phyloP scores from a whole-genome alignment of 2,797 vertebrate species.

The Helicolenus hilgendorfi region DNA sequence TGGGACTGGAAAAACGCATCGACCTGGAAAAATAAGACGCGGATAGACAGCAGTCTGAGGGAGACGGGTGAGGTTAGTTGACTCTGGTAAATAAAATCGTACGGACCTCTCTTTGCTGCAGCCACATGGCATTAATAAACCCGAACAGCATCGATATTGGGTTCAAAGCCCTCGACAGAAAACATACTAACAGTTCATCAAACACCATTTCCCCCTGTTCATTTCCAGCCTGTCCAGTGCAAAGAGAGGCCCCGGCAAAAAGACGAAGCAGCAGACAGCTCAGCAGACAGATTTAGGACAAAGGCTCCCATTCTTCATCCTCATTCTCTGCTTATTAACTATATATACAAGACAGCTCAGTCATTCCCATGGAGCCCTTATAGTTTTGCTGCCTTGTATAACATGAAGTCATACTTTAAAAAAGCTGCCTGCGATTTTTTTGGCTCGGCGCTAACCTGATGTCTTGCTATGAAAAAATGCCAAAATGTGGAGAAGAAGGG shows the following conservation, averaged over 20 bases:
- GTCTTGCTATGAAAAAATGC: constrained; percentile 52
- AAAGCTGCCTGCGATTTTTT: constrained; percentile 59
- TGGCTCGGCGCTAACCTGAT: constrained; percentile 40
- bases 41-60: constrained; percentile 12
- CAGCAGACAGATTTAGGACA: constrained; percentile 3
- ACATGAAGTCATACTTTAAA: constrained; percentile 56
- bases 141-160: constrained; percentile 51
- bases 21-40: constrained; percentile 47
- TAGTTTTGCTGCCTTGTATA: constrained; percentile 63
- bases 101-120: constrained; percentile 10
- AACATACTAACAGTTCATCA: constrained; percentile 63
- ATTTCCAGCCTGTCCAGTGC: constrained; percentile 29
- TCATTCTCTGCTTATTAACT: constrained; percentile 37
- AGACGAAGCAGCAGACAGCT: neutral
- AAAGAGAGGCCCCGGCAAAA: neutral
- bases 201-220: constrained; percentile 19
- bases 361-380: constrained; percentile 29
- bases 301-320: constrained; percentile 29
- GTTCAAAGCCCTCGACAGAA: constrained; percentile 50
- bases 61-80: constrained; percentile 8
- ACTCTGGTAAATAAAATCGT: constrained; percentile 10
- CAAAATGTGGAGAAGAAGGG: constrained; percentile 36
- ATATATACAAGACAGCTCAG: constrained; percentile 28
- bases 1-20: constrained; percentile 10
- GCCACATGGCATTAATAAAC: constrained; percentile 61